A percentile compares a stretch with the other conserved stretches of the same genome.
phyloP scores from a whole-genome alignment of 2,888 invertebrate species.

The Nysson spinosus region DNA sequence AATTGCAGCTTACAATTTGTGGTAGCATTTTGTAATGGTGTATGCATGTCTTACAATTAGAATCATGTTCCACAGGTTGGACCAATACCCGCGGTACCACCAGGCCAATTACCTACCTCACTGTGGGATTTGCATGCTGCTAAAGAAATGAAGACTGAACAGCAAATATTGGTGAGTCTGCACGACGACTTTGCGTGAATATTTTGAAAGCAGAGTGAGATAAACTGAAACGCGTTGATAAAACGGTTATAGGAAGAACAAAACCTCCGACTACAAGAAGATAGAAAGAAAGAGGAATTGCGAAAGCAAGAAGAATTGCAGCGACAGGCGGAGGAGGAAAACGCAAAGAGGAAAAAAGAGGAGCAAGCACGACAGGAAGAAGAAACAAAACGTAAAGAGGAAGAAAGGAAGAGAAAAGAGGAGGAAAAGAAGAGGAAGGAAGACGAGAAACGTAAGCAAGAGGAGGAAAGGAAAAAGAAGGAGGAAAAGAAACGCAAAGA shows the following conservation, averaged over 20 bases:
- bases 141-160: conserved; percentile 78
- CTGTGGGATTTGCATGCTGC: conserved; percentile 75
- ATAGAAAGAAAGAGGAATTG: conserved; percentile 78
- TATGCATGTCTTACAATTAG: background rate
- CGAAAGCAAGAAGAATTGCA: conserved; percentile 77
- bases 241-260: conserved; percentile 62
- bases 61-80: conserved; percentile 62
- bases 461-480: conserved; percentile 79
- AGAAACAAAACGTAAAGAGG: conserved; percentile 77
- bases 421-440: conserved; percentile 78
- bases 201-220: background rate
- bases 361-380: conserved; percentile 67
- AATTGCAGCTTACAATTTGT: too few species aligned
- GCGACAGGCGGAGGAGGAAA: conserved; percentile 70
- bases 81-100: conserved; percentile 71
- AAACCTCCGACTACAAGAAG: conserved; percentile 72
- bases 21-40: background rate
- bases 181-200: background rate
- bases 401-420: conserved; percentile 78
- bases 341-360: conserved; percentile 66
- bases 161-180: conserved; percentile 76
- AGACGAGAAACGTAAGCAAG: conserved; percentile 79
- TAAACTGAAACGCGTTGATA: background rate
- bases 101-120: conserved; percentile 73
- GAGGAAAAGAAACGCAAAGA: conserved; percentile 79